A percentile compares a stretch with the other conserved stretches of the same genome.
These are phyloP conservation scores for Fregetta grallaria DNA, from an alignment of 2,113 vertebrate species.

Conservation along the genomic window DNA sequence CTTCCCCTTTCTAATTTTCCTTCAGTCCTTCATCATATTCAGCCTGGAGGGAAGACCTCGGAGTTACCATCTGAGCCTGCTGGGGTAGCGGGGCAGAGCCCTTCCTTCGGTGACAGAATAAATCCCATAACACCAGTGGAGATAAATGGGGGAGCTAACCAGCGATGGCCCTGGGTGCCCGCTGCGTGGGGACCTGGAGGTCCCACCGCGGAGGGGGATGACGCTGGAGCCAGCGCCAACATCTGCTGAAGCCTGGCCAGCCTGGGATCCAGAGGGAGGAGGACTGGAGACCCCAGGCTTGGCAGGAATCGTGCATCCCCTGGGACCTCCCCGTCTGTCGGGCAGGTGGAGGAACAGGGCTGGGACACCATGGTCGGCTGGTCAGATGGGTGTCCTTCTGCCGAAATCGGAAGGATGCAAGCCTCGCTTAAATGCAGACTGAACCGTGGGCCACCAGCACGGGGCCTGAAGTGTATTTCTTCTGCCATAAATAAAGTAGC, in stretches of 20 bases:
- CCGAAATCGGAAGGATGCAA: not conserved
- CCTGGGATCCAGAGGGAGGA: not conserved
- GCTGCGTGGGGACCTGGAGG: not conserved
- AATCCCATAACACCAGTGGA: not conserved
- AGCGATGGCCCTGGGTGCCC: not conserved
- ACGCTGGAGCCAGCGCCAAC: not conserved
- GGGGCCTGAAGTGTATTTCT: not conserved
- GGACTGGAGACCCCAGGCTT: not conserved
- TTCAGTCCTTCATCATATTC: not conserved
- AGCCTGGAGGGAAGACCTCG: not conserved
- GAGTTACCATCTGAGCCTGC: not conserved
- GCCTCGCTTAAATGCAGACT: not conserved
- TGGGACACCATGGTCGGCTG: fast-evolving
- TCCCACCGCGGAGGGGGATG: fast-evolving
- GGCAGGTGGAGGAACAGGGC: not conserved
- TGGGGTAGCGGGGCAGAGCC: not conserved
- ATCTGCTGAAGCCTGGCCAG: not conserved
- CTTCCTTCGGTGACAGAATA: not conserved
- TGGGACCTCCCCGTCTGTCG: not conserved
- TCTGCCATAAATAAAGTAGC: not conserved
- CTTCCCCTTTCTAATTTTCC: not conserved
- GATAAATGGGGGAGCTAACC: not conserved
- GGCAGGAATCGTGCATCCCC: too few species aligned
- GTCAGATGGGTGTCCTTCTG: too few species aligned
- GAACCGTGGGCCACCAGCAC: not conserved